Conservation (phyloP, 2,113 vertebrate genomes). For the Gymnorhina tibicen region DNA sequence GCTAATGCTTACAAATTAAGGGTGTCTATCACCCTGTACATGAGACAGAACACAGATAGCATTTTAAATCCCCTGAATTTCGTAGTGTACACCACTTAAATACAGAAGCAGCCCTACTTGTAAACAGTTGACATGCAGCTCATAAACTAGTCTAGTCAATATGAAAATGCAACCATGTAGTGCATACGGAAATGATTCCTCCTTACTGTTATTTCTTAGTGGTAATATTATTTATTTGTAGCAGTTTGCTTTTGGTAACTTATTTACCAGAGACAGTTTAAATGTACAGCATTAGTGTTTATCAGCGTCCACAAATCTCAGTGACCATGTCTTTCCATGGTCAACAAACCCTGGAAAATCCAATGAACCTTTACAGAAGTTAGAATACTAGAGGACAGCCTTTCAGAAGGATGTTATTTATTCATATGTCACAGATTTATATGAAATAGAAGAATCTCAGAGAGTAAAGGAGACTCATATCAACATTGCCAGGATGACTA, state of each 20-base stretch:
- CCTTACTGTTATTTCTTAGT: background rate
- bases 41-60: conserved; percentile 8
- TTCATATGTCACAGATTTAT: background rate
- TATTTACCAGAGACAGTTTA: background rate
- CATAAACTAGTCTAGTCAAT: conserved; percentile 36
- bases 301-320: background rate
- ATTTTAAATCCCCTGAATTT: conserved; percentile 44
- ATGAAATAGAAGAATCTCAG: background rate
- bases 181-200: background rate
- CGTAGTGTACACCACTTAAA: background rate
- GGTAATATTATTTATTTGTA: background rate
- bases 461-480: background rate
- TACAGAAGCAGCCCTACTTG: background rate
- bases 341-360: background rate
- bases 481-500: background rate
- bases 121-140: conserved; percentile 23
- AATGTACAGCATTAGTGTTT: background rate
- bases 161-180: conserved; percentile 23
- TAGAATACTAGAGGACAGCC: background rate
- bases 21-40: conserved; percentile 42
- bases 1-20: conserved; percentile 69
- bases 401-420: background rate
- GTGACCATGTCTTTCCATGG: background rate
- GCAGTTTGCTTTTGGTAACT: background rate
- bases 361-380: background rate